Evolutionary conservation across 2,888 invertebrate genomes (phyloP), one percentile per base, ranked within the genome.

Genomic region (Lucinisca nassula): DNA sequence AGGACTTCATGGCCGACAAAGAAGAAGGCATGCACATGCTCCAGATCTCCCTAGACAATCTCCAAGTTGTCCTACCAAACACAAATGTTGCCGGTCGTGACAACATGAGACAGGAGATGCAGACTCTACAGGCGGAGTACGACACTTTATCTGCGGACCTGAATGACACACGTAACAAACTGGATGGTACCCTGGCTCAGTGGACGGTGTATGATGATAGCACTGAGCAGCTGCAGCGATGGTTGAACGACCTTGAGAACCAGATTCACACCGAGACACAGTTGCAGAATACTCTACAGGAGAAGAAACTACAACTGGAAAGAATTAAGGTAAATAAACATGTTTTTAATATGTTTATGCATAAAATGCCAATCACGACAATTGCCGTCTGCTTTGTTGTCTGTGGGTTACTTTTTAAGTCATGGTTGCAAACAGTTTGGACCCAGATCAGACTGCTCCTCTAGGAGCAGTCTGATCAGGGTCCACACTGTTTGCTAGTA

Each of bases 191-290:
- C 96, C 97, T 98, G 82, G 98, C 98, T 95, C 98, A 98, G 93
- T 99, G 98, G 99, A 98, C 98, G n/a, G 98, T 98, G 2, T 98
- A 98, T 95, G 98, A 99, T 95, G 98, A 99, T 94, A 98, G 98
- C 92, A 97, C 98, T 17, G 98, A 98, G 82, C 97, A 97, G 74
- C 97, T 99, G 10, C 97, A 98, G 91, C 97, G 97, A 70, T 99
- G 99, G 99, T 96, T 99, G 79, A 97, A 97, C 37, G 97, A 97
- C 78, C 97, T 98, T 1, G 98, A 98, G 95, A 97, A 97, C 86
- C 97, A 98, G 92, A 97, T 98, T 58, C 98, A 98, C 95, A 96
- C 98, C 3, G 98, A 98, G 95, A 97, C 98, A 0, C 98, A 98
- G 0, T 96, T 92, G 77, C 95, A 95, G 89, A 94, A 94, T 80